Evolutionary conservation across 2,113 vertebrate species (phyloP), one percentile per base, ranked within the genome.

Genomic region (Chascanopsetta lugubris): DNA sequence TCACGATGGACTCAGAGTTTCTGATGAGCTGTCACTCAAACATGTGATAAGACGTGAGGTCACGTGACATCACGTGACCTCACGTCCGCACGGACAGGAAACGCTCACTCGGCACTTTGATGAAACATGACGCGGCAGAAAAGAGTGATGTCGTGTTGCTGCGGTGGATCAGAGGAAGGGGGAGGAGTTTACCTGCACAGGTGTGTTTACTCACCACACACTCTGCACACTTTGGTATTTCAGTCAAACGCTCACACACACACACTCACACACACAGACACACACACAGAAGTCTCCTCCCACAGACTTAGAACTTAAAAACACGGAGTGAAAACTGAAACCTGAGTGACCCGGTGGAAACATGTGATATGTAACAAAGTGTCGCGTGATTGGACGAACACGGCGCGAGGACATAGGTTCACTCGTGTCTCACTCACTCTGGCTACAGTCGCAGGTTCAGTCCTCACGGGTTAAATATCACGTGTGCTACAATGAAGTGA

Each of bases 291-390:
- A 64, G 8, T 3, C 24, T 15, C 36, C 26, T 12, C 21, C 15
- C 29, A 51, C 38, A 24, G 68, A 77, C 60, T 69, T 29, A 32
- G 42, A 79, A 67, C 36, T 48, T 30, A 65, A 75, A 75, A 51
- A 55, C 60, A 47, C 29, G 2, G 48, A 21, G 4, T 72, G 69
- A 83, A 53, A 91, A 90, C 71, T 79, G 69, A 86, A 88, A 86
- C 88, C 90, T 90, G 90, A 91, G 88, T 82, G 84, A 80, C 75
- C 60, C 79, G 85, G 80, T 85, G 79, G 81, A 77, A 77, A 80
- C 59, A 25, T n/a, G 82, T 88, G 79, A 85, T 84, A 84, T 82
- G 59, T 80, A 49, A 61, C 45, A 71, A 69, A 89, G 73, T 62
- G 38, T 71, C 43, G 69, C 61, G 50, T 29, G 9, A 10, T 2